A percentile compares a stretch with the other conserved stretches of the same genome.
These are phyloP conservation scores for Polymixis flavicincta DNA, from an alignment of 2,888 invertebrate species.

Conservation along the genomic window DNA sequence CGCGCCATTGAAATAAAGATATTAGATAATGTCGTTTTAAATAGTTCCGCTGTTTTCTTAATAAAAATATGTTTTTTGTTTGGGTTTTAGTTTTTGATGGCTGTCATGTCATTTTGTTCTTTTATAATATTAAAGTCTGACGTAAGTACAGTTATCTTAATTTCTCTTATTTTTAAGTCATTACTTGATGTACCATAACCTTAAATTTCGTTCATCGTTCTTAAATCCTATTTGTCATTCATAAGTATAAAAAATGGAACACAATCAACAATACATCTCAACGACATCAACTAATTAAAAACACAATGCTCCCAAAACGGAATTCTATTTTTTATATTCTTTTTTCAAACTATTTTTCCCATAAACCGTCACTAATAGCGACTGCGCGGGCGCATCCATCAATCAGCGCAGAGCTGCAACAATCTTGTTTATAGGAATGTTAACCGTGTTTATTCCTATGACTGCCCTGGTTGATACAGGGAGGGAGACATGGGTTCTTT, in stretches of 20 bases:
- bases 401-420: conserved; percentile 81
- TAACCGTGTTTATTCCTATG: conserved; percentile 87
- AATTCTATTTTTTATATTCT: conserved; percentile 66
- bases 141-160: neutral
- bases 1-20: conserved; percentile 70
- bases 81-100: conserved; percentile 47
- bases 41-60: conserved; percentile 59
- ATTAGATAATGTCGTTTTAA: conserved; percentile 73
- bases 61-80: conserved; percentile 53
- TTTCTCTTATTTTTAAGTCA: neutral
- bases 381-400: conserved; percentile 80
- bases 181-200: too few relatives aligned
- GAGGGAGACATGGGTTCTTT: conserved; percentile 32
- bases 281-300: conserved; percentile 68
- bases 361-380: conserved; percentile 86
- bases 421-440: conserved; percentile 90
- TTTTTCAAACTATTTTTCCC: conserved; percentile 74
- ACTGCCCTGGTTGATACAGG: conserved; percentile 75
- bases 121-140: neutral
- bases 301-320: conserved; percentile 72
- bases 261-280: conserved; percentile 36
- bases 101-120: conserved; percentile 6
- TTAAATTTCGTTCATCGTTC: neutral
- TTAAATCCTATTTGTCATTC: neutral
- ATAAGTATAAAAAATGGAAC: neutral